These are phyloP conservation scores for Tricholaema leucomelas DNA, from an alignment of 2,113 vertebrate genomes.

Conservation along the genomic window DNA sequence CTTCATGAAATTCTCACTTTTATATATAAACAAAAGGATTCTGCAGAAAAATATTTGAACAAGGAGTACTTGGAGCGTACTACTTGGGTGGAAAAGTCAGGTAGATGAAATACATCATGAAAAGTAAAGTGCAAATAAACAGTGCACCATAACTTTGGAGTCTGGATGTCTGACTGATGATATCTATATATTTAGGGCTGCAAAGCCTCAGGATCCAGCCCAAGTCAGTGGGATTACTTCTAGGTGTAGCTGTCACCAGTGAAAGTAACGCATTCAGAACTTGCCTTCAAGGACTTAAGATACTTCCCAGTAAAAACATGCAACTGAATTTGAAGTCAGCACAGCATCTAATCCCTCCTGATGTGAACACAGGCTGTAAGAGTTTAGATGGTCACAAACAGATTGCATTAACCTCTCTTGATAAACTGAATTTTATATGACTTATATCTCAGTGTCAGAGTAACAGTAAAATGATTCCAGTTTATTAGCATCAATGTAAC, in stretches of 20 bases:
- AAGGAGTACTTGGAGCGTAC: background rate
- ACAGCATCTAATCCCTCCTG: background rate
- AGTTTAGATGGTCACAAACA: background rate
- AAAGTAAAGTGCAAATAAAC: background rate
- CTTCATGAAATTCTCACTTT: background rate
- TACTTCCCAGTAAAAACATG: background rate
- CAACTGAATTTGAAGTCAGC: background rate
- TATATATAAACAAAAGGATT: background rate
- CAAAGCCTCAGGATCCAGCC: background rate
- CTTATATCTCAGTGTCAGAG: constrained; percentile 7
- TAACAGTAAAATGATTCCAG: constrained; percentile 37
- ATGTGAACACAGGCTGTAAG: background rate
- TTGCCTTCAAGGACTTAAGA: background rate
- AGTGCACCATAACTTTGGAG: background rate
- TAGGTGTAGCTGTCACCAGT: background rate
- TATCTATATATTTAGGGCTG: background rate
- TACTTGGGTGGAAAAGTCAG: background rate
- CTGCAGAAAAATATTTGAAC: background rate
- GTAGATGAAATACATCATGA: background rate
- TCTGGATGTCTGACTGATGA: background rate
- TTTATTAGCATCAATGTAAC: constrained; percentile 41
- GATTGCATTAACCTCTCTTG: constrained; percentile 9
- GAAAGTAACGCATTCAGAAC: background rate
- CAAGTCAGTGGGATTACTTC: background rate
- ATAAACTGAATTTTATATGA: constrained; percentile 39